Conservation (phyloP, 2,113 vertebrate genomes). For the Dicrurus megarhynchus region DNA sequence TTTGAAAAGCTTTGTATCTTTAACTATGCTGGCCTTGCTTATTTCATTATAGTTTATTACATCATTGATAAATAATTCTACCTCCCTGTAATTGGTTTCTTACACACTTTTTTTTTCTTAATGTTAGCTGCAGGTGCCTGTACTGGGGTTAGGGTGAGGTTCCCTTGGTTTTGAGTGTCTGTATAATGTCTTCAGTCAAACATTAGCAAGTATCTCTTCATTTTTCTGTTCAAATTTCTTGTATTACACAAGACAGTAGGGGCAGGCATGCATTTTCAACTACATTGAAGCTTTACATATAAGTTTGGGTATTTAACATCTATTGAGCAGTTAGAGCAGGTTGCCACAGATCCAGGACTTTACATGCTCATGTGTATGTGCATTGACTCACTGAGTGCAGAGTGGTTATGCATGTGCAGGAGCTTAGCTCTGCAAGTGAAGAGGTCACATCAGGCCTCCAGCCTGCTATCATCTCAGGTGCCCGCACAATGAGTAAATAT, state of each 20-base stretch:
- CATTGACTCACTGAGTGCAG: background rate
- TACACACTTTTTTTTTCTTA: background rate
- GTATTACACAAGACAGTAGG: background rate
- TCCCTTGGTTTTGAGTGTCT: background rate
- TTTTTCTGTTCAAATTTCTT: background rate
- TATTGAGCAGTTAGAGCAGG: background rate
- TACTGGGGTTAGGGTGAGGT: background rate
- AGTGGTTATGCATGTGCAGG: no score
- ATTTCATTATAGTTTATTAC: background rate
- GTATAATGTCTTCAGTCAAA: background rate
- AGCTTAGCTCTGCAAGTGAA: background rate
- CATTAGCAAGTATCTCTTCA: background rate
- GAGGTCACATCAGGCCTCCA: background rate
- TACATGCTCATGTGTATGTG: fast-evolving
- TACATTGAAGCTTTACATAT: background rate
- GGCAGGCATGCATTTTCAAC: background rate
- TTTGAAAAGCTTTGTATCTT: background rate
- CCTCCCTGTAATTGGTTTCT: background rate
- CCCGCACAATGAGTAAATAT: background rate
- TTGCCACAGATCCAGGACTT: background rate
- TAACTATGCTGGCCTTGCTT: background rate
- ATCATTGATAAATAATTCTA: background rate
- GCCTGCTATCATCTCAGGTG: background rate
- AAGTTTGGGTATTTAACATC: background rate
- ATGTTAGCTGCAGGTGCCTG: background rate